Base-by-base conservation (phyloP, 2,797 vertebrate species). In the Sebastiscus tertius region DNA sequence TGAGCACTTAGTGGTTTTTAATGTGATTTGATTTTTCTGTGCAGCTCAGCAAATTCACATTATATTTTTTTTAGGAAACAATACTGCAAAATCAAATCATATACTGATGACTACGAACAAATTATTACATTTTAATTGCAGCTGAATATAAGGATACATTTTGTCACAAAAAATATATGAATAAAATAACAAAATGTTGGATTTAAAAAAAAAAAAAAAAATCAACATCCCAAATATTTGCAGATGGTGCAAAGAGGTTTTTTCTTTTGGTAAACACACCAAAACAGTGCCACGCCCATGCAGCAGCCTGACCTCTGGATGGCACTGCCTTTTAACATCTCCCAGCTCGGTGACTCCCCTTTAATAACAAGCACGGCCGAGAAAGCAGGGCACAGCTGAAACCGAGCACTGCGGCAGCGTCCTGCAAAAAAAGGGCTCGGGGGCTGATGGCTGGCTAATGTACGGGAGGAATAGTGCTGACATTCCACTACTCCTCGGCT, bases 401-500 rank as follows among this genome's bases (percentile, higher is more conserved):
- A 80, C 67, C 4, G 9, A 83, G 90, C 90, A 91, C 90, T 93
- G 93, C 91, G 71, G 85, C 85, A 89, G 1, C 46, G 33, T 82
- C 86, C 87, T 65, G 56, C 73, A 79, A 78, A 82, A 82, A 42
- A 82, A 6, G 6, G 6, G 75, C 91, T 89, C 39, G 24, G 56
- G 79, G 80, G 78, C 69, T 68, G 84, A 75, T 75, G 86, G 83
- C 80, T 67, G 66, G 76, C 84, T 83, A 74, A 85, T 72, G 87
- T 1, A 66, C 31, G 75, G 55, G 80, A 55, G 62, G 74, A 80
- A 84, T 83, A 89, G 84, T 92, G 93, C 93, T 93, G 93, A 93
- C 91, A 93, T 94, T 93, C 92, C 91, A 90, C 88, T 92, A 92
- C 90, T 89, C 66, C 90, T 89, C 66, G 75, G 89, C 84, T 94